Conservation (phyloP, 1,140 invertebrate species). For the Brachionus manjavacas region DNA sequence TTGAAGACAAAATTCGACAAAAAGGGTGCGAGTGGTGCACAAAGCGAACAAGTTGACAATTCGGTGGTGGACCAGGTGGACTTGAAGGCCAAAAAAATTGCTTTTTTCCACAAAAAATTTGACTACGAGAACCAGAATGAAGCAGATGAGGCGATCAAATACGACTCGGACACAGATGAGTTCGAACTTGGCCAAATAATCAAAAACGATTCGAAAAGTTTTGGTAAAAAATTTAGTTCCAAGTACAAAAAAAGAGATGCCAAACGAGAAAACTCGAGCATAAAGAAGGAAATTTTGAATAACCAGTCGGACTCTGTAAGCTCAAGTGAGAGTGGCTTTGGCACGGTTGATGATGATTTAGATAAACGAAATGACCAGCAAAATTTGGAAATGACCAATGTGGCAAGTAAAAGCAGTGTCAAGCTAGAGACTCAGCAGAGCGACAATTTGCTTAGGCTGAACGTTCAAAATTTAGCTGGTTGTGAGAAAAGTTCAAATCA, state of each 20-base stretch:
- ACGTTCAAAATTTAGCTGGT: background rate
- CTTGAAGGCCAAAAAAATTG: background rate
- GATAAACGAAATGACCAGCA: background rate
- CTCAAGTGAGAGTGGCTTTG: conserved; percentile 33
- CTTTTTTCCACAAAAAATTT: conserved; percentile 25
- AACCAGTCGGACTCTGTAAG: background rate
- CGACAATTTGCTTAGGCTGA: background rate
- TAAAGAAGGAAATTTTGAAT: conserved; percentile 5
- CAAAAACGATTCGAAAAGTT: background rate
- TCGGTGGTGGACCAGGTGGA: background rate
- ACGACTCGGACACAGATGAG: background rate
- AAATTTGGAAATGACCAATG: background rate
- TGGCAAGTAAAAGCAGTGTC: background rate
- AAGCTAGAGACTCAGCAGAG: background rate
- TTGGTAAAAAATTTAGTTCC: conserved; percentile 21
- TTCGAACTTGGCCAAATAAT: background rate
- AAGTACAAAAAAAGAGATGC: conserved; percentile 24
- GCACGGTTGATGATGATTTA: conserved; percentile 28
- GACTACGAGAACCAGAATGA: background rate
- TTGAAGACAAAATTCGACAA: background rate
- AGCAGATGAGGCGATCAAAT: background rate
- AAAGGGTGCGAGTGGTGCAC: background rate
- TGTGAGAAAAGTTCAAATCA: background rate
- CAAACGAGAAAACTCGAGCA: background rate
- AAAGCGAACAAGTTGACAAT: background rate